Evolutionary conservation across 2,113 vertebrate genomes (phyloP), one percentile per base, ranked within the genome.

Genomic region (Bostrychus sinensis): DNA sequence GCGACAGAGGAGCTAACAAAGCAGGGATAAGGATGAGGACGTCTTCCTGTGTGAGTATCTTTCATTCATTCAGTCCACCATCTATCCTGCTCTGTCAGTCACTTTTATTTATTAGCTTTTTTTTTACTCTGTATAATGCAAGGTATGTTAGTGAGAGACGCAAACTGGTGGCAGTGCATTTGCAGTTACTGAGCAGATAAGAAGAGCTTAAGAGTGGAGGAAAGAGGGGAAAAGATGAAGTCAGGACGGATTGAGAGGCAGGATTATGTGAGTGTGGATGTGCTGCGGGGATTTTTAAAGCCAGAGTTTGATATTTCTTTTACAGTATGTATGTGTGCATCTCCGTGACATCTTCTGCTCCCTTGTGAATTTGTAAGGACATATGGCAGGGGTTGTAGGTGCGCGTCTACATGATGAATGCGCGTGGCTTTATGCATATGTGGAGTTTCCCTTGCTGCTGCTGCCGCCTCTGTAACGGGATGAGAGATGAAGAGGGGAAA

Each of bases 1-100:
- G 66, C 56, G 70, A 30, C 11, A 30, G 62, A 68, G 80, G 74
- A 83, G 70, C 83, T 86, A 83, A 88, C 57, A 17, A 81, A 72
- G 75, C 69, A 56, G 45, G 59, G 66, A 77, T 57, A 16, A 14
- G 66, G 60, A 59, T 57, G 56, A 83, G 84, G 75, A 88, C 88
- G 89, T 66, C 77, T 71, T 68, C 61, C 56, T 67, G 60, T 78
- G 89, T 90, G 83, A 89, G 89, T 90, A 86, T 65, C 37, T 75
- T 34, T 77, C 43, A n/a, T 64, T 76, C 45, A 63, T 59, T 56
- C 58, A 70, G 16, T 66, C 28, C 34, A 32, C 11, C 14, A 13
- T 62, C 66, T 19, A 45, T 70, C 64, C 45, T 36, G 37, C 17
- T 65, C 4, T 62, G 25, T 12, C 10, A 19, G 28, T 61, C 34